Evolutionary conservation across 2,797 vertebrate species (phyloP), one percentile per base, ranked within the genome.

Genomic region (Otolemur crassicaudatus): DNA sequence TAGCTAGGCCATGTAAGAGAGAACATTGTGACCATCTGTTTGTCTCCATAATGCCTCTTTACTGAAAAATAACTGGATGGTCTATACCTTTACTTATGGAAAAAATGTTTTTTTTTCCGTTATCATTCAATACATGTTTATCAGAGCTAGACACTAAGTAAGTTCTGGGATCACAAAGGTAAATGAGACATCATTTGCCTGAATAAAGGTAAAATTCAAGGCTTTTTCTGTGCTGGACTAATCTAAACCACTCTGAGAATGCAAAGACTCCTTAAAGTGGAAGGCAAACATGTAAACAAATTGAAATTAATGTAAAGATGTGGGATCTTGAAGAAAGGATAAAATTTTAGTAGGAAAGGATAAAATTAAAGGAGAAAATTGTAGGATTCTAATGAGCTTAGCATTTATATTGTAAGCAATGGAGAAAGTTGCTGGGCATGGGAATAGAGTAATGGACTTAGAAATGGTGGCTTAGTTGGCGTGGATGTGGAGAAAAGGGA

Each of bases 1-100:
- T 88, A 84, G 91, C 67, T 27, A 97, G 13, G 56, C 8, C 58
- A 76, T 14, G 79, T 10, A 91, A 81, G 72, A 84, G 25, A 70
- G 53, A 86, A 82, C 34, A 94, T 91, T 91, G 88, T 85, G 86
- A 87, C 49, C 53, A 70, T 77, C 14, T 58, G 4, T 92, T 43
- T 70, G 16, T 87, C 40, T 65, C 46, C 31, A 84, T 25, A n/a
- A 20, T 53, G 5, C 17, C 23, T 95, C n/a, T 92, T 89, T 22
- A 80, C 87, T 76, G 27, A 56, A 90, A 49, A 60, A 27, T 19
- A 80, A 46, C 43, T 56, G 25, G 40, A 65, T 76, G 37, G 37
- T 23, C 46, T 72, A 49, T 23, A 58, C 19, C 12, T 75, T 93
- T 27, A 58, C 91, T 69, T n/a, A 43, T 76, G 31, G 9, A 65